Percentiles rank a stretch among this genome's conserved stretches.
Conservation (phyloP, 2,888 invertebrate genomes). For the Escarpia spicata region DNA sequence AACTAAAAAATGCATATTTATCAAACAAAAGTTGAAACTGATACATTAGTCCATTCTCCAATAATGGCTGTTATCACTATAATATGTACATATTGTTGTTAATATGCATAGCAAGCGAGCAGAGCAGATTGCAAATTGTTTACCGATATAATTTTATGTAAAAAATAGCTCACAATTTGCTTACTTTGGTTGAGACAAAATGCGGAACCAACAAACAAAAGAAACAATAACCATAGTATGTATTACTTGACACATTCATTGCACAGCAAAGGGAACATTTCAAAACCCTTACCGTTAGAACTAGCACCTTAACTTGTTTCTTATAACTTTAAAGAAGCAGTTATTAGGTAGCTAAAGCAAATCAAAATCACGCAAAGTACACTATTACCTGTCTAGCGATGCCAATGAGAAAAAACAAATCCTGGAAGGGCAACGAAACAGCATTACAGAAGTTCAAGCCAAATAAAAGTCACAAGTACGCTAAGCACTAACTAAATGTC, state of each 20-base stretch:
- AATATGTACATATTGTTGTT: not conserved
- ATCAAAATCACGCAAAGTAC: not conserved
- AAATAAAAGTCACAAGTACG: not conserved
- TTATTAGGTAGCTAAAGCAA: not conserved
- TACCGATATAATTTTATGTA: too few relatives aligned
- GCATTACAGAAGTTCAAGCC: not conserved
- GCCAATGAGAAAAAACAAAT: not conserved
- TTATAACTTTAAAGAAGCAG: not conserved
- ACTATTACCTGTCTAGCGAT: not conserved
- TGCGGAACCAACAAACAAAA: not conserved
- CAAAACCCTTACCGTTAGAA: not conserved
- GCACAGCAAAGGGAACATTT: not conserved
- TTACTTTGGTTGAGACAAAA: not conserved
- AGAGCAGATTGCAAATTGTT: too few relatives aligned
- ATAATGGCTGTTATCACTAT: not conserved
- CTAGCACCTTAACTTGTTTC: not conserved
- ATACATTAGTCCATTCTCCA: not conserved
- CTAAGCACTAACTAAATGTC: not conserved
- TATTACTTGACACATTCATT: not conserved
- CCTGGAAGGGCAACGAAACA: not conserved
- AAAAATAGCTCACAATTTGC: not conserved
- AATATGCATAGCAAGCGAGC: too few relatives aligned
- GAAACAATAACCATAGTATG: not conserved
- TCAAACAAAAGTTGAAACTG: not conserved
- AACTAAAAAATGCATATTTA: not conserved